Conservation (phyloP, 1,140 invertebrate genomes). For the Dendroctonus ponderosae region DNA sequence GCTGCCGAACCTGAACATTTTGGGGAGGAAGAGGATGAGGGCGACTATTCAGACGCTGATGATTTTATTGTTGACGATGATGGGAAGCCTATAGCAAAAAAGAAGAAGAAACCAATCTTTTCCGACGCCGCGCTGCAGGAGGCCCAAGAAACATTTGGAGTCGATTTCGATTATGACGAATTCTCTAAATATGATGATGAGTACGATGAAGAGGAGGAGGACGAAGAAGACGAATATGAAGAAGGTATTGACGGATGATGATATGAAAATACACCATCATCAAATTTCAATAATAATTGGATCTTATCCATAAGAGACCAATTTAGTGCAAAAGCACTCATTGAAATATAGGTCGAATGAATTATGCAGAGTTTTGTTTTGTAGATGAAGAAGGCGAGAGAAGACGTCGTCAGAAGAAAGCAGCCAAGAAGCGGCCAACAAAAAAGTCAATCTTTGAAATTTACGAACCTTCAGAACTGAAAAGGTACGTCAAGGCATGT, state of each 20-base stretch:
- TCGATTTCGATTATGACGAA: conserved; percentile 97
- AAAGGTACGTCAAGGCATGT: conserved; percentile 51
- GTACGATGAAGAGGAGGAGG: conserved; percentile 79
- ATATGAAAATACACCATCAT: neutral
- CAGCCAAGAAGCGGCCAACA: conserved; percentile 72
- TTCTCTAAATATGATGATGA: conserved; percentile 88
- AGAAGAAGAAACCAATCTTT: conserved; percentile 84
- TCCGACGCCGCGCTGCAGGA: conserved; percentile 93
- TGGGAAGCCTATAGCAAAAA: conserved; percentile 84
- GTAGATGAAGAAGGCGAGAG: conserved; percentile 32
- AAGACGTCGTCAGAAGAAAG: conserved; percentile 65
- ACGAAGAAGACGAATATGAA: conserved; percentile 58
- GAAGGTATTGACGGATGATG: conserved; percentile 33
- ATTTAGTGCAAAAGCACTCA: neutral
- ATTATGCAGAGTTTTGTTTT: no score
- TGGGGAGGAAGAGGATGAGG: conserved; percentile 75
- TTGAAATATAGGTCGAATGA: no score
- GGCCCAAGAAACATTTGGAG: conserved; percentile 98
- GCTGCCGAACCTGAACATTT: conserved; percentile 67
- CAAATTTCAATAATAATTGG: neutral
- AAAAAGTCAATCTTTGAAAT: conserved; percentile 93
- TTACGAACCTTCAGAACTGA: conserved; percentile 96
- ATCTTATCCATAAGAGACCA: neutral
- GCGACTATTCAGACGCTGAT: conserved; percentile 80
- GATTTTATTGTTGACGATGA: conserved; percentile 98